phyloP scores from a whole-genome alignment of 2,113 vertebrate species.

The Nothoprocta perdicaria region DNA sequence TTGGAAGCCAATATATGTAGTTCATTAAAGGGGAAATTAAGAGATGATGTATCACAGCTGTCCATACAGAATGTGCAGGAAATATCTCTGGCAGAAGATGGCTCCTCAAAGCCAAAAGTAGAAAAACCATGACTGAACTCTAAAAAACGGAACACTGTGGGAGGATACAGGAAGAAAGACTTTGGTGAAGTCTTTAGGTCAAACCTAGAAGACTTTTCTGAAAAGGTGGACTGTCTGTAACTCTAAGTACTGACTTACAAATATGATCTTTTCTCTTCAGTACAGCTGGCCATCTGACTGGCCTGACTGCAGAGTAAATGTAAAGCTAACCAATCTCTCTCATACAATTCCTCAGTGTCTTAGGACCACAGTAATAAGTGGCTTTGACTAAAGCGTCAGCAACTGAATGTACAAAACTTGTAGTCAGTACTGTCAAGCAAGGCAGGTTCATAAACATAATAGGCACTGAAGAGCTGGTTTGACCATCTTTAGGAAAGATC shows the following conservation, averaged over 20 bases:
- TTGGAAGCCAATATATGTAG: not conserved
- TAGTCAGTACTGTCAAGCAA: not conserved
- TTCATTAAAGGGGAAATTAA: not conserved
- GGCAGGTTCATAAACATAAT: not conserved
- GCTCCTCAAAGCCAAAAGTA: not conserved
- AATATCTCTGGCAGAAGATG: not conserved
- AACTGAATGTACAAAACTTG: not conserved
- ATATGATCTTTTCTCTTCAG: not conserved
- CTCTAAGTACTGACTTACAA: not conserved
- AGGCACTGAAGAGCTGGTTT: not conserved
- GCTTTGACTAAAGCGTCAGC: not conserved
- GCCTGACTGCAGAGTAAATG: not conserved
- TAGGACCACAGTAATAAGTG: not conserved
- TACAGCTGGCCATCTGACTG: fast-evolving
- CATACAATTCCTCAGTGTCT: not conserved
- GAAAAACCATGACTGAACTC: not conserved
- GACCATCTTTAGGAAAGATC: not conserved
- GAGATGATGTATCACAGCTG: not conserved
- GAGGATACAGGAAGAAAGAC: not conserved
- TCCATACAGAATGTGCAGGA: not conserved
- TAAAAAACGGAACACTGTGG: not conserved
- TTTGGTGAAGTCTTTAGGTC: not conserved
- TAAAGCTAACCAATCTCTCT: not conserved
- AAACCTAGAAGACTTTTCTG: not conserved
- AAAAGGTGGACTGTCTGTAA: not conserved